Percentiles rank a stretch among this genome's conserved stretches.
Evolutionary conservation across 2,797 vertebrate genomes (phyloP).

Genomic region (Glossophaga mutica): DNA sequence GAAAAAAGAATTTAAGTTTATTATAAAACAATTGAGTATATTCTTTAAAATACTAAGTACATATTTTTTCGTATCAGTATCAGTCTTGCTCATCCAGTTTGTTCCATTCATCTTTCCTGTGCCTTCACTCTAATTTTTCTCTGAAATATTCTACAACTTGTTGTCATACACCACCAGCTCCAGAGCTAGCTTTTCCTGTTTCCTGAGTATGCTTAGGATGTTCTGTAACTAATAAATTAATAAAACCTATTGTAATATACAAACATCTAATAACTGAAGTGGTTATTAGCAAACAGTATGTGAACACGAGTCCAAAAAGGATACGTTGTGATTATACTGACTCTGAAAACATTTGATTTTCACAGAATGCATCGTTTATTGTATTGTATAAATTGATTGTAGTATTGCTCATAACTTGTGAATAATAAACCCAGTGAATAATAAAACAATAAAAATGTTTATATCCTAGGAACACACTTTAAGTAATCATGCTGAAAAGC

Average conservation of each 20-base stretch:
- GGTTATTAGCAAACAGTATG: conserved; percentile 85
- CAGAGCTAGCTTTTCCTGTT: conserved; percentile 78
- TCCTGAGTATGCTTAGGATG: conserved; percentile 80
- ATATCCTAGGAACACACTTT: conserved; percentile 69
- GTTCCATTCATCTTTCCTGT: conserved; percentile 77
- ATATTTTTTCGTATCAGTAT: conserved; percentile 81
- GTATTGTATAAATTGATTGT: conserved; percentile 72
- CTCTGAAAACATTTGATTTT: conserved; percentile 84
- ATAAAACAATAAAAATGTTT: conserved; percentile 78
- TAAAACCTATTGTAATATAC: conserved; percentile 82
- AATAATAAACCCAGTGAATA: conserved; percentile 73
- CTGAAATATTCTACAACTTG: conserved; percentile 81
- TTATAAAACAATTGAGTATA: conserved; percentile 68
- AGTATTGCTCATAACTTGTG: conserved; percentile 63
- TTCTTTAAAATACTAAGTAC: conserved; percentile 76
- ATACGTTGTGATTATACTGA: conserved; percentile 81
- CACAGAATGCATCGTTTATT: conserved; percentile 76
- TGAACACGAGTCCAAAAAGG: conserved; percentile 81
- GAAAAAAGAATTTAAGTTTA: conserved; percentile 70
- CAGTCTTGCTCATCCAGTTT: conserved; percentile 79
- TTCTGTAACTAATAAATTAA: conserved; percentile 85
- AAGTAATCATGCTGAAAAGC: conserved; percentile 69
- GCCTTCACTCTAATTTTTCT: conserved; percentile 79
- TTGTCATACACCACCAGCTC: conserved; percentile 73
- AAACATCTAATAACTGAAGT: conserved; percentile 83